phyloP scores from a whole-genome alignment of 2,888 invertebrate genomes.

The Papilio gigon region DNA sequence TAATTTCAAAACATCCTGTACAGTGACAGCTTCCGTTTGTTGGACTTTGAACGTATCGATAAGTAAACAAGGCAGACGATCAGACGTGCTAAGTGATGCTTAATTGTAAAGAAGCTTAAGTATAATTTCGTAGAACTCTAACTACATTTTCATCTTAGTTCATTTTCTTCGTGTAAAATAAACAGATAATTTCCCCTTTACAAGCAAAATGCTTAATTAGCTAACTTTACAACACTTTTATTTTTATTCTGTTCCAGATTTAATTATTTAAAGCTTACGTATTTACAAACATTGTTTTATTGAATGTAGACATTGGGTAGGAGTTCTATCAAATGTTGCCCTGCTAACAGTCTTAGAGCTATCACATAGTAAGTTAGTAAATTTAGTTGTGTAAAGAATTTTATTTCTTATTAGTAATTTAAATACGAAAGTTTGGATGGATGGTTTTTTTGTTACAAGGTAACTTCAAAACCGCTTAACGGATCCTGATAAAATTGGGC shows the following conservation, averaged over 20 bases:
- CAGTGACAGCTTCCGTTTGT: constrained; percentile 18
- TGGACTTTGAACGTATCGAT: constrained; percentile 30
- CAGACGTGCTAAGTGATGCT: constrained; percentile 9
- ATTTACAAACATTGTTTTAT: no score
- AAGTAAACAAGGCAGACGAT: constrained; percentile 19
- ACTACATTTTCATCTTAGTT: not conserved
- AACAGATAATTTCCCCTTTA: not conserved
- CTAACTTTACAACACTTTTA: not conserved
- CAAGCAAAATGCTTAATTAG: not conserved
- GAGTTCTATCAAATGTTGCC: not conserved
- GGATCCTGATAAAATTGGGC: no score
- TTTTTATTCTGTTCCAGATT: not conserved
- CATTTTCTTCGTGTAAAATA: not conserved
- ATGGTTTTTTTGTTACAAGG: no score
- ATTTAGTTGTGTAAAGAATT: not conserved
- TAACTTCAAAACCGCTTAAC: no score
- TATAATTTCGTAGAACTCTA: not conserved
- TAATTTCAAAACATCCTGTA: constrained; percentile 28
- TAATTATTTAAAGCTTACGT: no score
- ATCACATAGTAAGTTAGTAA: no score
- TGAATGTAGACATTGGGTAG: no score
- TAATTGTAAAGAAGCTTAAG: constrained; percentile 1
- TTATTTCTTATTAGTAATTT: no score
- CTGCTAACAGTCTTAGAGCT: not conserved
- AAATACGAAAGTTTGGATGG: no score